A percentile compares a stretch with the other conserved stretches of the same genome.
Evolutionary conservation across 2,888 invertebrate species (phyloP).

Genomic region (Oligia fasciuncula): DNA sequence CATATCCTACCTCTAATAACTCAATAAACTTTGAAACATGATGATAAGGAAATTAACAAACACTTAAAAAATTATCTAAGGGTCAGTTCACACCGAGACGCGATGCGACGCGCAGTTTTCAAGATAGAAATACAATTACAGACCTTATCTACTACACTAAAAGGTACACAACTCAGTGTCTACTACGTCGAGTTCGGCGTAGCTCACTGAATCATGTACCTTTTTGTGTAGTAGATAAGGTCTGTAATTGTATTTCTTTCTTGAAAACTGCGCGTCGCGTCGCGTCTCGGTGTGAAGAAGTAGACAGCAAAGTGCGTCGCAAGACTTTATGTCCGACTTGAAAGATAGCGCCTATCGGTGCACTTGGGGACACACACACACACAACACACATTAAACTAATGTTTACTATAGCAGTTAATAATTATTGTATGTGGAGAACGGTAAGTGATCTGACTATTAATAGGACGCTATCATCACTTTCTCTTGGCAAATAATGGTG

Average conservation of each 20-base stretch:
- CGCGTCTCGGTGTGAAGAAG: too few species aligned
- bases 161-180: too few species aligned
- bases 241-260: too few species aligned
- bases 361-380: too few species aligned
- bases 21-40: background rate
- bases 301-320: background rate
- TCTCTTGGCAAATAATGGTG: background rate
- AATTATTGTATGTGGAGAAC: background rate
- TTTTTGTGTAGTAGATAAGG: too few species aligned
- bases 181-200: too few species aligned
- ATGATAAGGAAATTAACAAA: background rate
- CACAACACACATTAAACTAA: conserved; percentile 34
- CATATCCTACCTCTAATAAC: background rate
- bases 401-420: conserved; percentile 14
- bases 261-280: too few species aligned
- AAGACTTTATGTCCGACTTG: background rate
- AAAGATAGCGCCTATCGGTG: conserved; percentile 45
- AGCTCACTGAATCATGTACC: too few species aligned
- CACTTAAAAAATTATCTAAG: background rate
- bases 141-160: too few species aligned
- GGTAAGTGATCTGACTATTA: conserved; percentile 21
- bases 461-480: conserved; percentile 27
- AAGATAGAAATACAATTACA: too few species aligned
- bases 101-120: too few species aligned
- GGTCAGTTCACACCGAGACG: too few species aligned